Base-by-base conservation (phyloP, 2,888 invertebrate genomes). In the Perizoma affinitatum region DNA sequence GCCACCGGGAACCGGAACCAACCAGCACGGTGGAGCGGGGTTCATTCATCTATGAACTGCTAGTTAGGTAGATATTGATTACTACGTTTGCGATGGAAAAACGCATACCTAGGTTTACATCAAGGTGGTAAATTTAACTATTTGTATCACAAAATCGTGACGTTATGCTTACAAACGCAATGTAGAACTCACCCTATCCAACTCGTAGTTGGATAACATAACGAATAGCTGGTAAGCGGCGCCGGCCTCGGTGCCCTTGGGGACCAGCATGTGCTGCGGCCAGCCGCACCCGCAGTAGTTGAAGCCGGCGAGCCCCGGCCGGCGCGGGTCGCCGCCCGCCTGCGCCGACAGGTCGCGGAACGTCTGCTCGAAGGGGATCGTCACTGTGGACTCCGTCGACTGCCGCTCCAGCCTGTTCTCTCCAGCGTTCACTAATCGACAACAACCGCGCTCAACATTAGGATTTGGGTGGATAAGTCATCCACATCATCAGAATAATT, bases 241-340 rank as follows among this genome's bases (percentile, higher is more conserved):
- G 43, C 92, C 93, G 2, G 75, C 78, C 58, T 83, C 87, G 0
- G 88, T 89, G 0, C 94, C 94, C 65, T 87, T 91, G 0, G 94
- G 94, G 11, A 94, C 84, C 43, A 94, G 86, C 88, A 94, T 90
- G 77, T 94, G 94, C 62, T 93, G 93, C 0, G 94, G 94, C 93
- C 94, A 94, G 38, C 94, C 94, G 72, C 95, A 95, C 52, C 94
- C 94, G 83, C 95, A 95, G 88, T 86, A 94, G 83, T 94, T 93
- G 82, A 93, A 93, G 36, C 82, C 66, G 4, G 87, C 84, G 4
- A 86, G 79, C 22, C 68, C 62, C 1, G 63, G 44, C 9, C 68
- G 69, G 1, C 74, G 72, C n/a, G 87, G 74, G 75, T 84, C 68
- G 38, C 69, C 61, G 58, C 76, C 78, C 5, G 50, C 6, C 66